Conservation (phyloP, 2,888 invertebrate genomes). For the Brachypalpus laphriformis region DNA sequence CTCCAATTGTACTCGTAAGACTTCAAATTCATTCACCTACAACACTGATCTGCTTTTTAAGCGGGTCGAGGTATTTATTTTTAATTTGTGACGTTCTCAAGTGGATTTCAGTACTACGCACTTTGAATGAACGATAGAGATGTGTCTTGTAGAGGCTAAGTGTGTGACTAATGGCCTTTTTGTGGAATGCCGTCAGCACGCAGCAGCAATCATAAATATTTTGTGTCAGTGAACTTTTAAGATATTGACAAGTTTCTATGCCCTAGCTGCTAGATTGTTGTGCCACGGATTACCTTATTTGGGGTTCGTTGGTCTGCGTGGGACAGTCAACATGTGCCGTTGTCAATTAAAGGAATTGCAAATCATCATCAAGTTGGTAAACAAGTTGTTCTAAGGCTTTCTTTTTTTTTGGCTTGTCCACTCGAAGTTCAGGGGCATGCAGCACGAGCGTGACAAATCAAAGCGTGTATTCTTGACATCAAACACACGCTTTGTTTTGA, state of each 20-base stretch:
- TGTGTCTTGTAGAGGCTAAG: not conserved
- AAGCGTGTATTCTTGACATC: conserved; percentile 1
- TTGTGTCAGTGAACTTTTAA: conserved; percentile 25
- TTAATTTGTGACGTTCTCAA: conserved; percentile 37
- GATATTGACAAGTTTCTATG: not conserved
- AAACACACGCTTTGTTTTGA: no score
- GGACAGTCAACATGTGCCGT: conserved; percentile 1
- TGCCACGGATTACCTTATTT: not conserved
- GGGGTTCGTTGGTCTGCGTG: not conserved
- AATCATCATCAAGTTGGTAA: not conserved
- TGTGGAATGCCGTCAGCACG: not conserved
- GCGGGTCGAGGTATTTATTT: conserved; percentile 15
- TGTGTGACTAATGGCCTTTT: conserved; percentile 23
- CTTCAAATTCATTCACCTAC: conserved; percentile 14
- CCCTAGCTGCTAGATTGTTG: not conserved
- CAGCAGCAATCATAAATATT: not conserved
- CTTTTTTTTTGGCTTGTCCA: no score
- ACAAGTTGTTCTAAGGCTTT: not conserved
- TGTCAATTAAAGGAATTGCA: conserved; percentile 29
- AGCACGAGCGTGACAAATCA: not conserved
- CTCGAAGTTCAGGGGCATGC: no score
- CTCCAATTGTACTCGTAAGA: no score
- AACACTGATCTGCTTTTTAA: not conserved
- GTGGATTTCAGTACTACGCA: conserved; percentile 2
- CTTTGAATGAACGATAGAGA: not conserved